These are phyloP conservation scores for Muscina levida DNA, from an alignment of 2,888 invertebrate species.

Conservation along the genomic window DNA sequence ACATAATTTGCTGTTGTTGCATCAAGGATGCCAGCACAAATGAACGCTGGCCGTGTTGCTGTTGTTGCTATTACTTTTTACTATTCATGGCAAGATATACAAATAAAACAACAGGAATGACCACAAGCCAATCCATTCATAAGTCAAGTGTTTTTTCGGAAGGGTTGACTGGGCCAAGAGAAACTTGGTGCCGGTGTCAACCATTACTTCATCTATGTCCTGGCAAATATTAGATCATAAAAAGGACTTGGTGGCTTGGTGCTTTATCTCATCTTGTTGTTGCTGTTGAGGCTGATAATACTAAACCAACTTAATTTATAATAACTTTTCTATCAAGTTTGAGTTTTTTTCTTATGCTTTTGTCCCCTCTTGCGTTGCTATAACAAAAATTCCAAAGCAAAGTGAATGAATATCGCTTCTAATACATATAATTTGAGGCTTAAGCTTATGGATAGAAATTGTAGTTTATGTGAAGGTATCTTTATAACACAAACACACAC, in stretches of 20 bases:
- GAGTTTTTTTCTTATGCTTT: too few species aligned
- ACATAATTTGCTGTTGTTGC: neutral
- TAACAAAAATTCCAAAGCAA: too few species aligned
- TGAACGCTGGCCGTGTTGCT: neutral
- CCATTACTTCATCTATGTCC: neutral
- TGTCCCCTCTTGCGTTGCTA: too few species aligned
- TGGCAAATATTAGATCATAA: slow-evolving; percentile 6
- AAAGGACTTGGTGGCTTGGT: neutral
- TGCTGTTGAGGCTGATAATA: too few species aligned
- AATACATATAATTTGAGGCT: neutral
- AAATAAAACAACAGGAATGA: slow-evolving; percentile 28
- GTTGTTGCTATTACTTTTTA: neutral
- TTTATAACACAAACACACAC: too few species aligned
- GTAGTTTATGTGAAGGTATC: slow-evolving; percentile 39
- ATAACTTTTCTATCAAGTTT: too few species aligned
- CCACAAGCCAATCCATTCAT: slow-evolving; percentile 48
- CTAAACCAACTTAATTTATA: too few species aligned
- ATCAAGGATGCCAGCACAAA: neutral
- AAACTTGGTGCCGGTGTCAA: neutral
- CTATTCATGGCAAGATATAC: slow-evolving; percentile 10
- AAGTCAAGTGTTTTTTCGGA: slow-evolving; percentile 45
- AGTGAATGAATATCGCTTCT: too few species aligned
- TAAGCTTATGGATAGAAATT: neutral
- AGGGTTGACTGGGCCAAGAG: neutral
- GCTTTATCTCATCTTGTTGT: too few species aligned